Conservation (phyloP, 2,113 vertebrate species). For the Asarcornis scutulata region DNA sequence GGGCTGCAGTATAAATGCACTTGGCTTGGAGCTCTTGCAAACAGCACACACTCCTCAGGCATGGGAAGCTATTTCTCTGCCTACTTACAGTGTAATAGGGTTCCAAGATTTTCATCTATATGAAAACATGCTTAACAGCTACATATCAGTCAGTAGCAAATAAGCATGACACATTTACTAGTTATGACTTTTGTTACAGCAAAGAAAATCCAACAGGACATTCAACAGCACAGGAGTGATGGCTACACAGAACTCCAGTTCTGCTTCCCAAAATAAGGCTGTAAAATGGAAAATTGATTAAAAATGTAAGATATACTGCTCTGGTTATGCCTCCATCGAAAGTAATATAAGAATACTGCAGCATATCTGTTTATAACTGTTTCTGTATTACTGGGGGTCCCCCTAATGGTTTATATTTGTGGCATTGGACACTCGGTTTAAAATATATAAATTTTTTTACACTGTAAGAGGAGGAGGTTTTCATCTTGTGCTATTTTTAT, state of each 20-base stretch:
- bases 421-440: not conserved
- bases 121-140: conserved; percentile 3
- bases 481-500: not conserved
- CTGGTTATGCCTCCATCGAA: conserved; percentile 14
- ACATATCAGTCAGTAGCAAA: conserved; percentile 12
- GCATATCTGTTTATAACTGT: not conserved
- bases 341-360: conserved; percentile 21
- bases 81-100: not conserved
- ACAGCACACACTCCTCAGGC: not conserved
- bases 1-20: not conserved
- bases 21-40: not conserved
- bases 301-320: conserved; percentile 39
- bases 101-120: conserved; percentile 4
- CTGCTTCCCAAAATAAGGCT: not conserved
- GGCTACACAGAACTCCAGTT: not conserved
- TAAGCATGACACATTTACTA: not conserved
- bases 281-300: conserved; percentile 57
- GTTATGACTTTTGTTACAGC: not conserved
- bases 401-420: conserved; percentile 36
- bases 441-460: not conserved
- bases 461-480: not conserved
- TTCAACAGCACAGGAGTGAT: not conserved
- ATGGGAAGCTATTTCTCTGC: not conserved
- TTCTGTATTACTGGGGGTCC: conserved; percentile 38
- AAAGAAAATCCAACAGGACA: conserved; percentile 17